A percentile compares a stretch with the other conserved stretches of the same genome.
Evolutionary conservation across 92 coral and sea anemone genomes (phyloP).

Genomic region (Muricea muricata): DNA sequence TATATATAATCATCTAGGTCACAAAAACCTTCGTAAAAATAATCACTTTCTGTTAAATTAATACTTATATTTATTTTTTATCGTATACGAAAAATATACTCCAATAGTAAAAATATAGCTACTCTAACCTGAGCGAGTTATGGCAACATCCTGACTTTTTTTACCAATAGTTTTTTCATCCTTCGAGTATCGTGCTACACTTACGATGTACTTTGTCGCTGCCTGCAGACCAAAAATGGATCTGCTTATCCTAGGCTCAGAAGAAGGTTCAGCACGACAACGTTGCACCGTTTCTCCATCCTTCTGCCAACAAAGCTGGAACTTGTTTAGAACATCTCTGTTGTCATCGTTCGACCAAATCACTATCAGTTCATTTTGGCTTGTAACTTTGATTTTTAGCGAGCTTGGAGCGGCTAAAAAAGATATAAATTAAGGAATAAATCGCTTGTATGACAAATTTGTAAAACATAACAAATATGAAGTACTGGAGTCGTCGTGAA

Average conservation of each 20-base stretch:
- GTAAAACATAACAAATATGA: too few relatives aligned
- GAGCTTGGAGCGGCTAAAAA: neutral
- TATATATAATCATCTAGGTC: too few relatives aligned
- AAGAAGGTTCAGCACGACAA: neutral
- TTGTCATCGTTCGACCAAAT: neutral
- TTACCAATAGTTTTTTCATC: neutral
- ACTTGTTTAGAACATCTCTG: neutral
- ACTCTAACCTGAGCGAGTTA: conserved; percentile 13
- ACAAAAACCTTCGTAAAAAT: too few relatives aligned
- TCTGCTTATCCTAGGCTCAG: neutral
- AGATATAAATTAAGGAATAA: too few relatives aligned
- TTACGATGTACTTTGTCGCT: neutral
- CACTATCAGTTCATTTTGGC: neutral
- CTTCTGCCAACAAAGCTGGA: neutral
- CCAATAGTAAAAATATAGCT: neutral
- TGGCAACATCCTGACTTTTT: neutral
- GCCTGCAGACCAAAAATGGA: neutral
- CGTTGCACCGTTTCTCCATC: neutral
- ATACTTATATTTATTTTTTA: too few relatives aligned
- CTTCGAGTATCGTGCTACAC: neutral
- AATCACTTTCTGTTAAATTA: too few relatives aligned
- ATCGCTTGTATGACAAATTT: too few relatives aligned
- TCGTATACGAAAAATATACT: too few relatives aligned
- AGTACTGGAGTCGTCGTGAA: neutral
- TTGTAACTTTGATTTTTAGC: neutral